Base-by-base conservation (phyloP, 2,888 invertebrate species). In the Drosophila imparisetae region DNA sequence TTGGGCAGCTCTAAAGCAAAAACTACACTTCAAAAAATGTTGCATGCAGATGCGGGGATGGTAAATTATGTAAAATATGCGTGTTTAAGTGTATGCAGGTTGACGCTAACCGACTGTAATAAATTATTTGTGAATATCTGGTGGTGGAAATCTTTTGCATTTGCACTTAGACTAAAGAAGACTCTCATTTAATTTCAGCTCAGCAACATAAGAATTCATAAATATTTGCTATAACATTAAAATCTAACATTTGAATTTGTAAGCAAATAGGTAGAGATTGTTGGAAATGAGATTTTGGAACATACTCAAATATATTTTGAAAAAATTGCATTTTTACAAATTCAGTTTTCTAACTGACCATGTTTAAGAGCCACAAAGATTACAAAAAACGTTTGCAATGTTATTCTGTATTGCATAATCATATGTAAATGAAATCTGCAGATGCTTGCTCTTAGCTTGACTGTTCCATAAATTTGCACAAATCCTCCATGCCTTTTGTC, bases 401-500 rank as follows among this genome's bases (percentile, higher is more conserved):
- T n/a, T 36, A 27, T 36, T 45, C 54, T 15, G 40, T 42, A 15
- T 70, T 27, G 29, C 48, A 34, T 67, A 78, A 78, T 75, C 64
- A 65, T 64, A 81, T 81, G 78, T 66, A 81, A 79, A 79, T 79
- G 66, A 57, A 72, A 62, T 62, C 70, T 67, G 55, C 40, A 50
- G 60, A 55, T 54, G 61, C 52, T 60, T 55, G 72, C 63, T 54
- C n/a, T 60, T 21, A 53, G 67, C 34, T 34, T 3, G 70, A 34
- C 40, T 50, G 42, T 58, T 70, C n/a, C 71, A 72, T 71, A 63
- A 71, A 71, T 71, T 75, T 79, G 67, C 77, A 76, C 72, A 80
- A 67, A 78, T 78, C 81, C 72, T 62, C 48, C 57, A 67, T 80
- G 80, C 72, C 49, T 72, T 78, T 76, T 78, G 80, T 80, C 77